A percentile compares a stretch with the other conserved stretches of the same genome.
phyloP scores from a whole-genome alignment of 1,140 invertebrate genomes.

The Spodoptera litura region DNA sequence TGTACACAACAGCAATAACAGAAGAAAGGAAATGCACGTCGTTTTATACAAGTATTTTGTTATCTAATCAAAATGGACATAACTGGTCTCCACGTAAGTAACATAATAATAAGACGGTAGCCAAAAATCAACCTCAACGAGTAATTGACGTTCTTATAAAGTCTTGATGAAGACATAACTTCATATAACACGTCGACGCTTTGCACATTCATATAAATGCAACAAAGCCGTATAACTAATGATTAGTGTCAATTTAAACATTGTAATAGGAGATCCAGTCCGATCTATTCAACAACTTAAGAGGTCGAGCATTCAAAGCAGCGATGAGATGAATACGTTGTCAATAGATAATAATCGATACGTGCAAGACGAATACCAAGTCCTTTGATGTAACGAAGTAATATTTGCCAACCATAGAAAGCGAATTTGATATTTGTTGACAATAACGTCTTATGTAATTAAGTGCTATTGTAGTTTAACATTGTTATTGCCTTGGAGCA shows the following conservation, averaged over 20 bases:
- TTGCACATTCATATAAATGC: slow-evolving; percentile 17
- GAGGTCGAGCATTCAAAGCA: slow-evolving; percentile 46
- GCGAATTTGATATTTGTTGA: slow-evolving; percentile 71
- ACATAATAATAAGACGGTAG: background rate
- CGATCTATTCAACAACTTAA: slow-evolving; percentile 44
- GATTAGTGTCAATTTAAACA: slow-evolving; percentile 56
- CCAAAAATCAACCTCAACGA: background rate
- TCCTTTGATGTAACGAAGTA: slow-evolving; percentile 59
- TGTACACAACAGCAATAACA: too few species aligned
- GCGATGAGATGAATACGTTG: slow-evolving; percentile 53
- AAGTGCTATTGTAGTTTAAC: slow-evolving; percentile 59
- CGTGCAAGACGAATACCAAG: slow-evolving; percentile 53
- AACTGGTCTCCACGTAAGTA: background rate
- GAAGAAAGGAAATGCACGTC: too few species aligned
- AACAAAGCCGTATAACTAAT: slow-evolving; percentile 53
- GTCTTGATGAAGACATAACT: slow-evolving; percentile 24
- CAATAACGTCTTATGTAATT: slow-evolving; percentile 70
- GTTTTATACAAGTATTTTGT: too few species aligned
- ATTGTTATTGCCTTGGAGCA: slow-evolving; percentile 13
- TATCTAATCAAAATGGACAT: too few species aligned
- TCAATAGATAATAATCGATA: slow-evolving; percentile 59
- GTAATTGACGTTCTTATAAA: background rate
- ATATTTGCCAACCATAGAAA: slow-evolving; percentile 67
- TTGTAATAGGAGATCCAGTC: slow-evolving; percentile 43
- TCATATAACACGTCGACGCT: background rate